Evolutionary conservation across 2,797 vertebrate genomes (phyloP), one percentile per base, ranked within the genome.

Genomic region (Poliocrania exsul): DNA sequence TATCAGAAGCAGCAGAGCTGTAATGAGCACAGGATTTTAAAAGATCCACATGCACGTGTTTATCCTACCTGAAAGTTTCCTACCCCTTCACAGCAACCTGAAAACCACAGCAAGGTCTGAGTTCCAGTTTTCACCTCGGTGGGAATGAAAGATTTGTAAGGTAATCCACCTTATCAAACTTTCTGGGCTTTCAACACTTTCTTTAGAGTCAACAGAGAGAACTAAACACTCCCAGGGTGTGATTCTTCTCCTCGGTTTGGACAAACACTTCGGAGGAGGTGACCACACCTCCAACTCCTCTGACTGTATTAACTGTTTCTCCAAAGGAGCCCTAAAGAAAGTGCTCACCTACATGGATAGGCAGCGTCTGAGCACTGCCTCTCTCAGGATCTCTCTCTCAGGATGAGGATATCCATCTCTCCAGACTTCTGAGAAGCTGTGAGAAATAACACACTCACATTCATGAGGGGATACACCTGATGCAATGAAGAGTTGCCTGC

Each of bases 191-290:
- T 74, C 38, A 29, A 40, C 61, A 61, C 65, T 71, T 73, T 67
- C 84, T 92, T 80, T n/a, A 87, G 71, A 90, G 67, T 81, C 86
- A 96, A 90, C 81, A 92, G 33, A 71, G 54, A 54, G 35, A 89
- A 75, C 3, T 11, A 62, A 89, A 92, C 79, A 73, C 16, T 85
- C 71, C 62, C 31, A 47, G 81, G 78, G 81, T 73, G 74, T 91
- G 81, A 87, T 77, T 80, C 38, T 33, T 44, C 44, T 56, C 51
- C 31, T 53, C 44, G 54, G 5, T 50, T 82, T 79, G 69, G 35
- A 44, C 54, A 89, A 93, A 56, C 37, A 46, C 16, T 44, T 70
- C 51, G 0, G 1, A 80, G 31, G 53, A 86, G 37, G 24, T 21
- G n/a, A 78, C 40, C 49, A 67, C 83, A 81, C 46, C 86, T 86